A percentile compares a stretch with the other conserved stretches of the same genome.
phyloP scores from a whole-genome alignment of 2,113 vertebrate species.

The Carassius gibelio region DNA sequence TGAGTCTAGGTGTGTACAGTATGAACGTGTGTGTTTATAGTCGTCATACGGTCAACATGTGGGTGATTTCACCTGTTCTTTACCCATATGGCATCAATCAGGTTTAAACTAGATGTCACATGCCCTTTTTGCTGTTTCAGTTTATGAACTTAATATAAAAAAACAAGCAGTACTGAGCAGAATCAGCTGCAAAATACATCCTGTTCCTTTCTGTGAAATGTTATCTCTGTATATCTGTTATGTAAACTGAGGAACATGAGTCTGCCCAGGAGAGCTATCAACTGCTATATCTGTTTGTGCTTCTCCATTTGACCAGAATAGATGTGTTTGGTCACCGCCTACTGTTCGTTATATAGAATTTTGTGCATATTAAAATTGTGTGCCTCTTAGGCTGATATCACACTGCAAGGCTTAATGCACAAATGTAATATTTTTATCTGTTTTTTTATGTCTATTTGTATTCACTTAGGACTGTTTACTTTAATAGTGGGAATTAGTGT shows the following conservation, averaged over 20 bases:
- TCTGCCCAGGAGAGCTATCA: constrained; percentile 20
- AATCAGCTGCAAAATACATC: not conserved
- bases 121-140: not conserved
- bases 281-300: constrained; percentile 28
- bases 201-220: constrained; percentile 19
- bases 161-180: constrained; percentile 1
- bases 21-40: not conserved
- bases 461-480: not conserved
- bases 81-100: not conserved
- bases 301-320: constrained; percentile 24
- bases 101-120: constrained; percentile 25
- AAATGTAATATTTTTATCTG: not conserved
- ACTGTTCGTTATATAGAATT: not conserved
- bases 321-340: not conserved
- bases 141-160: not conserved
- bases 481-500: not conserved
- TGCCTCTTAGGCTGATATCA: constrained; percentile 1
- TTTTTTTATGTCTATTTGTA: not conserved
- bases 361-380: not conserved
- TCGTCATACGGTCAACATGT: not conserved
- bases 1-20: constrained; percentile 50
- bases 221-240: constrained; percentile 30
- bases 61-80: not conserved
- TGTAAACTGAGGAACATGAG: constrained; percentile 34
- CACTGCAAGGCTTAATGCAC: not conserved